Conservation (phyloP, 2,888 invertebrate species). For the Agriopis aurantiaria region DNA sequence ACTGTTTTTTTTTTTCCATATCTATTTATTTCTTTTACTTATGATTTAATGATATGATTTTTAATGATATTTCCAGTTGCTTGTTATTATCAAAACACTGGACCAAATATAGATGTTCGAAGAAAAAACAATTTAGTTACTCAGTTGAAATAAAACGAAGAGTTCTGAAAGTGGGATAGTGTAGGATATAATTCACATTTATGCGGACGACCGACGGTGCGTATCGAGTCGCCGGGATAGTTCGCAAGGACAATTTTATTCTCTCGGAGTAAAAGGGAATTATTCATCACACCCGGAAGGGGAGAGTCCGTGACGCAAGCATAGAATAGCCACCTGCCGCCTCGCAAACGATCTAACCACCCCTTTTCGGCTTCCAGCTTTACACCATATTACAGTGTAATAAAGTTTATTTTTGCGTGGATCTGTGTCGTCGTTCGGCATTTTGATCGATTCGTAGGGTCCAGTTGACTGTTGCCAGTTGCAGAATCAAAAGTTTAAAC, state of each 20-base stretch:
- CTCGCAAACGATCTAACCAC: conserved; percentile 59
- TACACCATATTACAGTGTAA: conserved; percentile 35
- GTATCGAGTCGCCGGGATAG: conserved; percentile 83
- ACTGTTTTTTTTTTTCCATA: too few relatives aligned
- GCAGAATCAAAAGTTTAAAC: conserved; percentile 87
- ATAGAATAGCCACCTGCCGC: conserved; percentile 78
- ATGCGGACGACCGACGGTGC: conserved; percentile 79
- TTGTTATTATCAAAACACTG: too few relatives aligned
- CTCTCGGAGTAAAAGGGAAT: conserved; percentile 84
- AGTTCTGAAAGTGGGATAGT: conserved; percentile 80
- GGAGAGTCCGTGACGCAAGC: conserved; percentile 85
- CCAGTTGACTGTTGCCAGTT: conserved; percentile 85
- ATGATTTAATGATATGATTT: too few relatives aligned
- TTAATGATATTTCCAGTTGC: too few relatives aligned
- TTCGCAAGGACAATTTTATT: conserved; percentile 81
- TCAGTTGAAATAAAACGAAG: conserved; percentile 80
- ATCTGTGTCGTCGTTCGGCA: conserved; percentile 46
- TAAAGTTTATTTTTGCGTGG: conserved; percentile 53
- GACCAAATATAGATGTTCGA: conserved; percentile 40
- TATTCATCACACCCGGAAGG: conserved; percentile 87
- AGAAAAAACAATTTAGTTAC: conserved; percentile 76
- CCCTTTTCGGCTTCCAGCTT: conserved; percentile 36
- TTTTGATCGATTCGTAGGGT: conserved; percentile 76
- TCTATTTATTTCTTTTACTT: too few relatives aligned
- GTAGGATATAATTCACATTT: conserved; percentile 84